Conservation (phyloP, 1,140 invertebrate species). For the Metopolophium dirhodum region DNA sequence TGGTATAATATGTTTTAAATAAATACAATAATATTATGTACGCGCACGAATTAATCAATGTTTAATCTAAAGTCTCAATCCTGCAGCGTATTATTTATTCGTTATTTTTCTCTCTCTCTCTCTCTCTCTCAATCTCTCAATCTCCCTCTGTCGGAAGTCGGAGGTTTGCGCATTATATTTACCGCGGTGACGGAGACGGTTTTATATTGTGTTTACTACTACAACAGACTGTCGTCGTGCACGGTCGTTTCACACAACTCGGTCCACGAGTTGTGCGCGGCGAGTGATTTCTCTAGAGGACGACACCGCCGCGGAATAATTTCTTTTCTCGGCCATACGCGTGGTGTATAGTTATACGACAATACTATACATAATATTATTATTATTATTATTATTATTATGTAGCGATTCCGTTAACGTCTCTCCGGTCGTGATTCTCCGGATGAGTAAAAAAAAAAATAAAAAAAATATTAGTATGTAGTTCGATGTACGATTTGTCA, state of each 20-base stretch:
- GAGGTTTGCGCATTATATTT: neutral
- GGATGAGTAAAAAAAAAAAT: neutral
- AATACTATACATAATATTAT: too few species aligned
- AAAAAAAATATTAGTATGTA: neutral
- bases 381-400: neutral
- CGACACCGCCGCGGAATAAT: neutral
- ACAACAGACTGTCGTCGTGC: neutral
- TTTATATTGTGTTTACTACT: neutral
- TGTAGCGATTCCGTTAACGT: neutral
- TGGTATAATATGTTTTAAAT: too few species aligned
- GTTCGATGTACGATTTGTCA: conserved; percentile 40
- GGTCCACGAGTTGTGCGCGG: neutral
- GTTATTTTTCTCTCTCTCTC: neutral
- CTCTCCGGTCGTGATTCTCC: neutral
- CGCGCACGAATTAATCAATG: neutral
- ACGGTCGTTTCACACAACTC: conserved; percentile 18
- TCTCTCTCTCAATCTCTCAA: too few species aligned
- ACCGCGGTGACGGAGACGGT: neutral
- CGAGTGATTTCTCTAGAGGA: neutral
- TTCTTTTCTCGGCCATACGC: neutral
- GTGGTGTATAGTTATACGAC: neutral
- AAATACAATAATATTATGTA: neutral
- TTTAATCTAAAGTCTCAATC: neutral
- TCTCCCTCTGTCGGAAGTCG: neutral
- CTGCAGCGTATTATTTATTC: neutral